phyloP scores from a whole-genome alignment of 2,888 invertebrate species.

The Dasypogon diadema region DNA sequence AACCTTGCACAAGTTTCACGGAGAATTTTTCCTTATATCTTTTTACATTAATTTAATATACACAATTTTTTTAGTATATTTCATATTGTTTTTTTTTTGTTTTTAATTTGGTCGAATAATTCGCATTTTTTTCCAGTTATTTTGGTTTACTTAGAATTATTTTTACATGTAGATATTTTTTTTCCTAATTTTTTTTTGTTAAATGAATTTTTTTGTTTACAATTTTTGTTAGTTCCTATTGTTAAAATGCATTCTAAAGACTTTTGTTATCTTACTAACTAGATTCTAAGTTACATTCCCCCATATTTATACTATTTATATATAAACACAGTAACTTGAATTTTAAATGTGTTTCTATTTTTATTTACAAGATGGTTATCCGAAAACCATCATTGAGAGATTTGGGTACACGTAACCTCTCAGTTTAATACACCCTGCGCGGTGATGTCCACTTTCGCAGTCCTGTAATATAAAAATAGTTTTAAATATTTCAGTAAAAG shows the following conservation, averaged over 20 bases:
- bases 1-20: no score
- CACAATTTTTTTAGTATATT: neutral
- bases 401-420: conserved; percentile 68
- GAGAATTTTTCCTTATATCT: no score
- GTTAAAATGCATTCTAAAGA: conserved; percentile 34
- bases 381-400: conserved; percentile 66
- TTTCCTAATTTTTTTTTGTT: conserved; percentile 10
- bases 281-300: conserved; percentile 11
- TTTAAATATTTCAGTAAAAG: neutral
- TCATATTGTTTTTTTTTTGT: conserved; percentile 1
- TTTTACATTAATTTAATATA: conserved; percentile 24
- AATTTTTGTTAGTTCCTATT: conserved; percentile 13
- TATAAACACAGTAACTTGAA: conserved; percentile 56
- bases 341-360: conserved; percentile 50
- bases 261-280: conserved; percentile 36
- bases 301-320: conserved; percentile 57
- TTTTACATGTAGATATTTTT: conserved; percentile 22
- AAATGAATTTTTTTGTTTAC: conserved; percentile 1
- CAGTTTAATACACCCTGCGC: conserved; percentile 68
- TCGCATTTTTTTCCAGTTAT: neutral
- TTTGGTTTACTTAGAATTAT: neutral
- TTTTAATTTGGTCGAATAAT: conserved; percentile 46
- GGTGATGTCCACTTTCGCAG: conserved; percentile 69
- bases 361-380: conserved; percentile 64
- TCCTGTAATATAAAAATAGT: conserved; percentile 60